Evolutionary conservation across 2,888 invertebrate species (phyloP), one percentile per base, ranked within the genome.

Genomic region (Drosophila borealis): DNA sequence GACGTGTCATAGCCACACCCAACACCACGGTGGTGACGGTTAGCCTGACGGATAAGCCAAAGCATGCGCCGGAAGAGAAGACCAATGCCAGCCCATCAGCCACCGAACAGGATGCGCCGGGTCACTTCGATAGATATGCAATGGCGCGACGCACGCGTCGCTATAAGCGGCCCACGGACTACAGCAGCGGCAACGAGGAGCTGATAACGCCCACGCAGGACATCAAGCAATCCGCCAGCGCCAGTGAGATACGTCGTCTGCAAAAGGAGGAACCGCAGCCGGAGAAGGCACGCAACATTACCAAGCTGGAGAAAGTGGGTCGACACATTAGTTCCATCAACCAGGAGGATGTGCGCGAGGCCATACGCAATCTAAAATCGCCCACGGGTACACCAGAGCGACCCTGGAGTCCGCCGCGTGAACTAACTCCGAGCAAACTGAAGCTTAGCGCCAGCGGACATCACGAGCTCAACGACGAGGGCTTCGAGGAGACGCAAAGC

Each of bases 401-500:
- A 9, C 93, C 94, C 0, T 94, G 94, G 94, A 93, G 94, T 78
- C 94, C 92, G n/a, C 89, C 92, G 1, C 80, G 92, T 4, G 91
- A 92, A 57, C 86, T 92, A 44, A 85, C 83, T 29, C 78, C 85
- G 5, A 71, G 65, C 81, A 88, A 78, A 14, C 51, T 84, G 9
- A 92, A 92, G 70, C 72, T 90, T 6, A 63, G 64, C 4, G 80
- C 67, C 37, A 70, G 68, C 45, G 83, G 91, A 0, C 91, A 91
- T 65, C 91, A 91, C 61, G 97, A 97, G 82, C 91, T 96, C 46
- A 96, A 97, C 88, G 97, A 97, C 90, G 97, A 97, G 93, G 97
- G 97, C 9, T 97, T 97, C 88, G 97, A 97, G 91, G 97, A 97
- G 93, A 97, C 97, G 0, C 97, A 97, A 89, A 97, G 97, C 89